A percentile compares a stretch with the other conserved stretches of the same genome.
Evolutionary conservation across 2,888 invertebrate species (phyloP).

Genomic region (Pycnomerus fuliginosus): DNA sequence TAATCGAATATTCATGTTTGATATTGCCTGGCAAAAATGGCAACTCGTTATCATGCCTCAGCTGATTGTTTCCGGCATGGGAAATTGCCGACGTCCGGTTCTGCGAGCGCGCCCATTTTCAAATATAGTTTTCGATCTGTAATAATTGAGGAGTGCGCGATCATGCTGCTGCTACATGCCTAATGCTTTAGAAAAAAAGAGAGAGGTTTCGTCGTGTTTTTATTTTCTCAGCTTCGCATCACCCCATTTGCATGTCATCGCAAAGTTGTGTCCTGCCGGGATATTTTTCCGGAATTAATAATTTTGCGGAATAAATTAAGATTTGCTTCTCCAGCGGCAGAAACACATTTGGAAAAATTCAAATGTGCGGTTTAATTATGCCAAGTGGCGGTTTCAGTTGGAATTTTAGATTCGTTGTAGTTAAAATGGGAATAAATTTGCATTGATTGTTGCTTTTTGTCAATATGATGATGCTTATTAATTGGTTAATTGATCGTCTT

Average conservation of each 20-base stretch:
- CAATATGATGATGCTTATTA: too few species aligned
- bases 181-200: too few species aligned
- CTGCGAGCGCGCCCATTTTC: slow-evolving; percentile 20
- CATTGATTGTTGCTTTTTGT: too few species aligned
- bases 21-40: slow-evolving; percentile 37
- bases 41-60: slow-evolving; percentile 34
- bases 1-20: slow-evolving; percentile 39
- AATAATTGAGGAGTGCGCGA: too few species aligned
- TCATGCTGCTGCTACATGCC: too few species aligned
- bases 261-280: slow-evolving; percentile 2
- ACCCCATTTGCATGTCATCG: slow-evolving; percentile 4
- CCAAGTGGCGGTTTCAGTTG: too few species aligned
- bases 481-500: too few species aligned
- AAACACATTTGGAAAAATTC: too few species aligned
- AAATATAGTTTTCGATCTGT: slow-evolving; percentile 15
- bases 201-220: slow-evolving; percentile 1
- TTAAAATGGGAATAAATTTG: too few species aligned
- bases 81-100: slow-evolving; percentile 41
- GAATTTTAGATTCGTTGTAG: too few species aligned
- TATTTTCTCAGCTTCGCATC: background rate
- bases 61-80: slow-evolving; percentile 43
- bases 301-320: slow-evolving; percentile 6
- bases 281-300: slow-evolving; percentile 6
- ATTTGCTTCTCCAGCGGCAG: slow-evolving; percentile 5
- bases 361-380: too few species aligned